Base-by-base conservation (phyloP, 2,888 invertebrate genomes). In the Acronicta alni region DNA sequence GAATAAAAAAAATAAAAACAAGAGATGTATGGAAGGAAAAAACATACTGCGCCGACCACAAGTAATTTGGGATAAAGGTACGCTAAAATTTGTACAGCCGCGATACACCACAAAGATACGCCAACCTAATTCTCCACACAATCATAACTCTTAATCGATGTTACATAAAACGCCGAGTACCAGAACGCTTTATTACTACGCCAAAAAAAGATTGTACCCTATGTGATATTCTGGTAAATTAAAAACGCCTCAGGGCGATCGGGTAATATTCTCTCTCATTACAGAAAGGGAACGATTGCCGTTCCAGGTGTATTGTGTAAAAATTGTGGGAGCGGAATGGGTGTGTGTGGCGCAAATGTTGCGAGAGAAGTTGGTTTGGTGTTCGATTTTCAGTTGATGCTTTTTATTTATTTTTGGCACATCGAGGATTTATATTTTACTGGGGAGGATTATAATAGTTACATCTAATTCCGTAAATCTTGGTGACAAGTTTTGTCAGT, bases 141-240 rank as follows among this genome's bases (percentile, higher is more conserved):
- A 61, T 68, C 62, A 63, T 77, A 75, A 76, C 53, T 75, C 65
- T 51, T 75, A 61, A 77, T 77, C 76, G 76, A 77, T 73, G 78
- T 52, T 35, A 44, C 47, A 67, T 57, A 60, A 57, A 64, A 61
- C 55, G 42, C 17, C 30, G 45, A 55, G 49, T 47, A 35, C 68
- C 59, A 53, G 64, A 46, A 56, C 61, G 66, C 64, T 75, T 79
- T 80, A 79, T 73, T 76, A 80, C 69, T 76, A 72, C 71, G 75
- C 75, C 75, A 87, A 86, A 87, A 85, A 83, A 80, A 67, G 60
- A 16, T 59, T 55, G 10, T 45, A 48, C 46, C 47, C 77, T 86
- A 90, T 91, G 91, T 92, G 93, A 93, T 94, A 86, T 84, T 72
- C 80, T 77, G 89, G 93, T 81, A 94, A 94, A 94, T 94, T 94